A percentile compares a stretch with the other conserved stretches of the same genome.
phyloP scores from a whole-genome alignment of 2,113 vertebrate genomes.

The Rhodinocichla rosea region DNA sequence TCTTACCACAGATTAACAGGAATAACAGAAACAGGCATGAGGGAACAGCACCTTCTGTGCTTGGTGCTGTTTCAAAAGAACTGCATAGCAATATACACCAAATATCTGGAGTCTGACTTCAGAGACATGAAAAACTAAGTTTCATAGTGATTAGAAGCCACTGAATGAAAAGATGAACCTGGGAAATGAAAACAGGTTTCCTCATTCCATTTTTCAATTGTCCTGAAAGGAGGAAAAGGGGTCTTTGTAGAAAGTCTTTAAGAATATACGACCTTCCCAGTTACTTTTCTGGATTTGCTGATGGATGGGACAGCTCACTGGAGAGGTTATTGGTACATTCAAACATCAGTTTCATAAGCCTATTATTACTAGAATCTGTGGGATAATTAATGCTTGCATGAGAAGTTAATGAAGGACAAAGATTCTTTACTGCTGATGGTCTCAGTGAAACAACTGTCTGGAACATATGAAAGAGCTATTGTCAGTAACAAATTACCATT shows the following conservation, averaged over 20 bases:
- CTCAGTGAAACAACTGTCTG: slow-evolving; percentile 37
- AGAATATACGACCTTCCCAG: background rate
- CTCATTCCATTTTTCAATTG: background rate
- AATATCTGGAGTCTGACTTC: background rate
- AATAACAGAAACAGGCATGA: background rate
- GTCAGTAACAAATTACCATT: slow-evolving; percentile 18
- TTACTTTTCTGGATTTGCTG: background rate
- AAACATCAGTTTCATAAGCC: background rate
- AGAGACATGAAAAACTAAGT: background rate
- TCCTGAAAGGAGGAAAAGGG: background rate
- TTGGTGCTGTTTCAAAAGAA: background rate
- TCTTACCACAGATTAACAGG: background rate
- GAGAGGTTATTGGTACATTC: background rate
- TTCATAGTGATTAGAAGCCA: background rate
- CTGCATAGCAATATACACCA: background rate
- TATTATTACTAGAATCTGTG: slow-evolving; percentile 2
- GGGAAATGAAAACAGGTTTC: background rate
- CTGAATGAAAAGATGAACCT: background rate
- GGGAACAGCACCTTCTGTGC: background rate
- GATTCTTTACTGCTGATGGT: slow-evolving; percentile 28
- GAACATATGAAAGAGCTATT: slow-evolving; percentile 28
- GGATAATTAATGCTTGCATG: slow-evolving; percentile 32
- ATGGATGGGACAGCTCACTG: background rate
- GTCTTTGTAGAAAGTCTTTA: background rate
- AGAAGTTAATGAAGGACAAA: slow-evolving; percentile 47